Evolutionary conservation across 2,113 vertebrate species (phyloP).

Genomic region (Salvelinus fontinalis): DNA sequence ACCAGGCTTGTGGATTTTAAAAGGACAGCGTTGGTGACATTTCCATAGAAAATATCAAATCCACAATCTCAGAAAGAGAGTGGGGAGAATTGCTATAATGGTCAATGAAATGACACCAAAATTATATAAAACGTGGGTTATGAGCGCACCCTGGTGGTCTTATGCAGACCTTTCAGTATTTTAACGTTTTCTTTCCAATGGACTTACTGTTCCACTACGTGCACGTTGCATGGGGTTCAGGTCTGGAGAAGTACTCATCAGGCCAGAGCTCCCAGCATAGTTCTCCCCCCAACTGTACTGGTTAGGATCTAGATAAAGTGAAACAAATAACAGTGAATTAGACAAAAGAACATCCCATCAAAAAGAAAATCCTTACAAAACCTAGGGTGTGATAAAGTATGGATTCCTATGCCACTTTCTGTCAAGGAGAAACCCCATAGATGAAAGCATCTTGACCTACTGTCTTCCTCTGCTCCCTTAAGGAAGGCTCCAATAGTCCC

Average conservation of each 20-base stretch:
- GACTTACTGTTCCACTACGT: slow-evolving; percentile 92
- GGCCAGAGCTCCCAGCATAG: slow-evolving; percentile 94
- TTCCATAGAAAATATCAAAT: background rate
- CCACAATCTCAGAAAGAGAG: background rate
- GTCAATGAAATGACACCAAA: background rate
- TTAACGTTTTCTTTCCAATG: background rate
- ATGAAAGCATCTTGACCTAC: slow-evolving; percentile 75
- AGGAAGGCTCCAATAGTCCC: slow-evolving; percentile 96
- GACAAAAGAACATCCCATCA: background rate
- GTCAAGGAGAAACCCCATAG: background rate
- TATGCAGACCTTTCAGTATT: no score
- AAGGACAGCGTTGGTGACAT: background rate
- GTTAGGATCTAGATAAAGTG: slow-evolving; percentile 84
- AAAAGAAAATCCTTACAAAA: background rate
- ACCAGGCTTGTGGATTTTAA: background rate
- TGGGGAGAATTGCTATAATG: background rate
- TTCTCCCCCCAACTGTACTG: slow-evolving; percentile 99
- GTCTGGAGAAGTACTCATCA: slow-evolving; percentile 93
- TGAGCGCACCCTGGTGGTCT: background rate
- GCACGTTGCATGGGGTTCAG: slow-evolving; percentile 87
- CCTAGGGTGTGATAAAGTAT: slow-evolving; percentile 1
- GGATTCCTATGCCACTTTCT: background rate
- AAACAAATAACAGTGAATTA: background rate
- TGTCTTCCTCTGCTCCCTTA: slow-evolving; percentile 97
- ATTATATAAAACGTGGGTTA: slow-evolving; percentile 1